phyloP scores from a whole-genome alignment of 2,888 invertebrate genomes.

The Lagria hirta region DNA sequence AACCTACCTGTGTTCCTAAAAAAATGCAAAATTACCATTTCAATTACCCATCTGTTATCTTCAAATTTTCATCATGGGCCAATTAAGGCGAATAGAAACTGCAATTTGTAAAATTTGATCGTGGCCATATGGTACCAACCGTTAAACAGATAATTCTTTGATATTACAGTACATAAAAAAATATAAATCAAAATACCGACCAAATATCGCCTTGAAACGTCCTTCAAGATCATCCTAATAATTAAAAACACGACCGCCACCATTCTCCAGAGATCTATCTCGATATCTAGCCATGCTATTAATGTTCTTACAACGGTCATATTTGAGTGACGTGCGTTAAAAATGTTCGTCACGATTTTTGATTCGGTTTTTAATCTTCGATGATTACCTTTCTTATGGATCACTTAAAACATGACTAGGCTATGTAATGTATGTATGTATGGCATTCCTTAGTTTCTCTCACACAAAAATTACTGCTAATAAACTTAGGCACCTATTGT shows the following conservation, averaged over 20 bases:
- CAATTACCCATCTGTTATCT: too few relatives aligned
- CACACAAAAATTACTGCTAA: constrained; percentile 9
- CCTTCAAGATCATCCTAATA: constrained; percentile 26
- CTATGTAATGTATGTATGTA: constrained; percentile 7
- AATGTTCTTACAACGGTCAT: constrained; percentile 36
- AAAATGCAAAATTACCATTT: too few relatives aligned
- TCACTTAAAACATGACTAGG: neutral
- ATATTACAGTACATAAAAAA: too few relatives aligned
- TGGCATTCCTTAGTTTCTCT: constrained; percentile 18
- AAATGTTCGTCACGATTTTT: constrained; percentile 37
- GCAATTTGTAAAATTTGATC: too few relatives aligned
- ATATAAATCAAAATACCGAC: constrained; percentile 3
- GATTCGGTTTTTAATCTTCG: constrained; percentile 29
- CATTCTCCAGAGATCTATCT: constrained; percentile 25
- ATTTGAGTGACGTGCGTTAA: constrained; percentile 34
- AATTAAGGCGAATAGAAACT: too few relatives aligned
- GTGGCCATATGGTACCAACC: too few relatives aligned
- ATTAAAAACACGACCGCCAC: constrained; percentile 32
- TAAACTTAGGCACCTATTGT: constrained; percentile 1
- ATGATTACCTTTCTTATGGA: constrained; percentile 6
- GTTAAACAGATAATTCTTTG: too few relatives aligned
- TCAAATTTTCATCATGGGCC: too few relatives aligned
- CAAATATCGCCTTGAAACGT: constrained; percentile 28
- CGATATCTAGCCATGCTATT: constrained; percentile 36
- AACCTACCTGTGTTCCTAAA: too few relatives aligned